Base-by-base conservation (phyloP, 2,797 vertebrate genomes). In the Sparidentex hasta region DNA sequence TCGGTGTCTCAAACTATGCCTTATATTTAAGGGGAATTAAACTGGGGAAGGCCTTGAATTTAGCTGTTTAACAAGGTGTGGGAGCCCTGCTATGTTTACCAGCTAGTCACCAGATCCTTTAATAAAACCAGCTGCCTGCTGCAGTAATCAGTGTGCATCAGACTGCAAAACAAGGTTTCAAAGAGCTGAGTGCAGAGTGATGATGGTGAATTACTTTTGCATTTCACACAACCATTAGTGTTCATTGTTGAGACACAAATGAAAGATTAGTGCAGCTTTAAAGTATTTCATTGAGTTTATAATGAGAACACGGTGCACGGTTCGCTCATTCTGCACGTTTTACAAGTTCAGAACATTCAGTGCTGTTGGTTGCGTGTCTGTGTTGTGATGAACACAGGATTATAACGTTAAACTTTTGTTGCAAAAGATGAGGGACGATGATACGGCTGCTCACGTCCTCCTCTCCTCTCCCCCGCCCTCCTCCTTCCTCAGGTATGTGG, bases 401-500 rank as follows among this genome's bases (percentile, higher is more conserved):
- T 20, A 56, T 1, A 51, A 12, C 47, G 41, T 71, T 3, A 70
- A 58, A 65, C 20, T 47, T 67, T 44, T 48, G 63, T 61, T 77
- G 73, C 74, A 23, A 83, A 89, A 78, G 21, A 59, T 33, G 9
- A 55, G 3, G 12, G 52, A 18, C 57, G 29, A 5, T 66, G 41
- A 43, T 38, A 13, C 7, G 44, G 6, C 46, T 12, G 46, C 25
- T 27, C 2, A 27, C 27, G 27, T 27, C 67, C 21, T 27, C 3
- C 25, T 56, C 2, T 79, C 25, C 2, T 79, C 2, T 79, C 25
- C 2, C 78, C 11, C 66, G 23, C 12, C 25, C 25, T 25, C 27
- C 27, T 27, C 27, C 27, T 3, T 25, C 4, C 3, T 16, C 83
- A 99, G 98, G 90, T 99, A 99, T 62, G 97, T 99, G 84, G 96